Evolutionary conservation across 2,888 invertebrate genomes (phyloP).

Genomic region (Drosophila barbarae): DNA sequence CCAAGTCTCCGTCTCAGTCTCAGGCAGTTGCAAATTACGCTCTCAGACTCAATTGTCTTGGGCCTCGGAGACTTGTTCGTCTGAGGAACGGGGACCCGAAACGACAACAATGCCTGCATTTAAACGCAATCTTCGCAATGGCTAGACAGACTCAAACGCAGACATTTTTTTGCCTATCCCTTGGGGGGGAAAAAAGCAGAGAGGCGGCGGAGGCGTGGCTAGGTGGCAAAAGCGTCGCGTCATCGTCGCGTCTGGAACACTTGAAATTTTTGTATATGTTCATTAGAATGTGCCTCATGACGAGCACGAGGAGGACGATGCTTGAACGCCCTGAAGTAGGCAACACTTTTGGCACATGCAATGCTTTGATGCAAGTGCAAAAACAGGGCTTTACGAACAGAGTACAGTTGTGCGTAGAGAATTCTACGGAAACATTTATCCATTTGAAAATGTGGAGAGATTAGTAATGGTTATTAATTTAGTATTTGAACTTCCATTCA

Average conservation of each 20-base stretch:
- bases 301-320: conserved; percentile 38
- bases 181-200: conserved; percentile 24
- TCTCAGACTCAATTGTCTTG: conserved; percentile 77
- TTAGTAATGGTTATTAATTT: neutral
- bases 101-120: conserved; percentile 62
- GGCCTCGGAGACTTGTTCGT: conserved; percentile 61
- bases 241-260: conserved; percentile 72
- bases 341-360: conserved; percentile 55
- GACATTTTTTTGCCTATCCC: conserved; percentile 21
- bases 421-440: neutral
- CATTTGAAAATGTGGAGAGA: neutral
- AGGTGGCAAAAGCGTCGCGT: conserved; percentile 61
- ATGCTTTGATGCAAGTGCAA: conserved; percentile 21
- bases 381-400: neutral
- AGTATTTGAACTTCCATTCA: neutral
- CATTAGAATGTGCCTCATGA: conserved; percentile 60
- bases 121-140: conserved; percentile 67
- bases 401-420: conserved; percentile 52
- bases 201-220: conserved; percentile 30
- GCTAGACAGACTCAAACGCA: conserved; percentile 57
- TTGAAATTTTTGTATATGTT: conserved; percentile 60
- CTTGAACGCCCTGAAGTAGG: conserved; percentile 68
- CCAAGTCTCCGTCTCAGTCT: conserved; percentile 71
- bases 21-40: conserved; percentile 77
- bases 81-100: conserved; percentile 41